phyloP scores from a whole-genome alignment of 2,888 invertebrate species.

The Andrena flavipes region DNA sequence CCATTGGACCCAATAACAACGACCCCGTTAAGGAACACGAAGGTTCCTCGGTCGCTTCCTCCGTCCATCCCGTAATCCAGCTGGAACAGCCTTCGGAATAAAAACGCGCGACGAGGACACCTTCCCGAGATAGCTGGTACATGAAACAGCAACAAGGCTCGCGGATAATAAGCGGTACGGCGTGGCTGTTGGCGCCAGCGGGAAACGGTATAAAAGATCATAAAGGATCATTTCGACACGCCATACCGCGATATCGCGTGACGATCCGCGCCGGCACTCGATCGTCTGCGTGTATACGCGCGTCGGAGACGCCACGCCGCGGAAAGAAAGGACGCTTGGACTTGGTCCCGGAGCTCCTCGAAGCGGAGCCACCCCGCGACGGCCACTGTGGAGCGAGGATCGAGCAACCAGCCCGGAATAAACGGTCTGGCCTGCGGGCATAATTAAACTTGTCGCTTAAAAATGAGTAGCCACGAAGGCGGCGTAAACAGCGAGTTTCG shows the following conservation, averaged over 20 bases:
- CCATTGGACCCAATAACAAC: slow-evolving; percentile 16
- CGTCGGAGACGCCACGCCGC: background rate
- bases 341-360: slow-evolving; percentile 13
- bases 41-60: background rate
- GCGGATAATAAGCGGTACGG: slow-evolving; percentile 28
- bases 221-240: slow-evolving; percentile 52
- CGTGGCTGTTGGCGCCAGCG: slow-evolving; percentile 34
- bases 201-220: slow-evolving; percentile 43
- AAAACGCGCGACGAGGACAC: slow-evolving; percentile 2
- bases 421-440: slow-evolving; percentile 69
- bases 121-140: background rate
- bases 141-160: background rate
- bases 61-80: slow-evolving; percentile 18
- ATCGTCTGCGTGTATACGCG: background rate
- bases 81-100: background rate
- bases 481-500: slow-evolving; percentile 66
- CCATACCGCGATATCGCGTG: slow-evolving; percentile 47
- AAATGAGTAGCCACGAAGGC: slow-evolving; percentile 74
- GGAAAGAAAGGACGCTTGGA: slow-evolving; percentile 22
- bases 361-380: slow-evolving; percentile 31
- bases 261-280: slow-evolving; percentile 23
- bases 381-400: slow-evolving; percentile 41
- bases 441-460: slow-evolving; percentile 79
- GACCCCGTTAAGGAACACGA: background rate
- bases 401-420: slow-evolving; percentile 52